A percentile compares a stretch with the other conserved stretches of the same genome.
phyloP scores from a whole-genome alignment of 2,797 vertebrate genomes.

The Alca torda region DNA sequence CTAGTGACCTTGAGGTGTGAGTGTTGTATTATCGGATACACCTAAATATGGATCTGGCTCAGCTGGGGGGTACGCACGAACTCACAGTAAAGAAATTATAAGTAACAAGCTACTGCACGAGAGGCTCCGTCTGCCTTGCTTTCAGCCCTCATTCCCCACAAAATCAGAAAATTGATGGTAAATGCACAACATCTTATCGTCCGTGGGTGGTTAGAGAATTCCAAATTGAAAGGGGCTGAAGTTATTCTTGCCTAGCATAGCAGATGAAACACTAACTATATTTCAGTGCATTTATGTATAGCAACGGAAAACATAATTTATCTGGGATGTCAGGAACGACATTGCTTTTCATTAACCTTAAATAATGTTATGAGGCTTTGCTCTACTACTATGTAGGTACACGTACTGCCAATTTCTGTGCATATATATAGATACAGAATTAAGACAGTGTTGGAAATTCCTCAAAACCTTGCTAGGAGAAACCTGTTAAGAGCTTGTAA shows the following conservation, averaged over 20 bases:
- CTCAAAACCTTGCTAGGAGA: neutral
- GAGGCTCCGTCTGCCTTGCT: constrained; percentile 7
- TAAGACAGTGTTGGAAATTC: neutral
- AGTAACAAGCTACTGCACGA: constrained; percentile 17
- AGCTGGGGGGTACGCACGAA: neutral
- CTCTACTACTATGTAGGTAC: neutral
- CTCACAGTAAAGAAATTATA: constrained; percentile 41
- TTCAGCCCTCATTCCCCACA: constrained; percentile 26
- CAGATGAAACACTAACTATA: constrained; percentile 10
- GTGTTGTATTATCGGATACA: constrained; percentile 21
- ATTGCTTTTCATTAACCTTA: constrained; percentile 39
- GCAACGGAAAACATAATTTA: constrained; percentile 37
- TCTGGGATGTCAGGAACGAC: constrained; percentile 4
- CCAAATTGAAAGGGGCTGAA: constrained; percentile 54
- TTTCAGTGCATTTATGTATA: constrained; percentile 1
- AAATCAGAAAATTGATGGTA: constrained; percentile 69
- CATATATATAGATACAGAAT: neutral
- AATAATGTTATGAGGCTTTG: neutral
- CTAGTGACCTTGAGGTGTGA: neutral
- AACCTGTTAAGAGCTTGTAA: neutral
- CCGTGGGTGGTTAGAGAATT: constrained; percentile 56
- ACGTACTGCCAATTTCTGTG: neutral
- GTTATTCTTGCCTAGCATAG: constrained; percentile 23
- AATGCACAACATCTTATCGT: constrained; percentile 1
- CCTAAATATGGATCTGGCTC: neutral